Evolutionary conservation across 2,113 vertebrate genomes (phyloP), one percentile per base, ranked within the genome.

Genomic region (Spheniscus mendiculus): DNA sequence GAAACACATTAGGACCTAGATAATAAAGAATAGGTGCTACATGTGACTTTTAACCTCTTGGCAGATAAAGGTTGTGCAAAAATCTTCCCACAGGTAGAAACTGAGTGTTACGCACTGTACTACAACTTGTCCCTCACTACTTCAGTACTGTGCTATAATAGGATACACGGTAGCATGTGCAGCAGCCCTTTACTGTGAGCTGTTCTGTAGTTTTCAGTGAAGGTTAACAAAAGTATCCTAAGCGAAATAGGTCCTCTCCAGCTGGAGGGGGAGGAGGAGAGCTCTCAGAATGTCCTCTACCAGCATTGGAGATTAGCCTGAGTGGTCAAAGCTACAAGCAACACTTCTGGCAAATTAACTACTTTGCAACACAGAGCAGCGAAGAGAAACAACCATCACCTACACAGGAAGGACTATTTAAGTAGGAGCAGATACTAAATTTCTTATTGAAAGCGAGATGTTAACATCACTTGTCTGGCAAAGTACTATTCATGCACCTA

Each of bases 91-190:
- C 23, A 34, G n/a, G 56, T 52, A 89, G 55, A 83, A 86, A 86
- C 5, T 4, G 5, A 5, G 2, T 25, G 20, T n/a, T 29, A 44
- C 0, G 2, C 8, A 10, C 27, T 6, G 19, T 42, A 79, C 4
- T 13, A 34, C 55, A 61, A 25, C 20, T 29, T 47, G 7, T 16
- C 32, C n/a, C 23, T 80, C n/a, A 27, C 7, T 25, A 15, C 36
- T 82, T 45, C 26, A 91, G 34, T 47, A 8, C n/a, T 8, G 7
- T 20, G 62, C 27, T 69, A 50, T 29, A 45, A 38, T 0, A 59
- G 19, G 15, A 63, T 11, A 11, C 36, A n/a, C 0, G 0, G 38
- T 3, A 58, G 8, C 20, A 74, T 6, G 5, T 1, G 11, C 74
- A 82, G 23, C 30, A 74, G 12, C 26, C 11, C 21, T 55, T 13